Conservation (phyloP, 2,888 invertebrate species). For the Macrophya alboannulata region DNA sequence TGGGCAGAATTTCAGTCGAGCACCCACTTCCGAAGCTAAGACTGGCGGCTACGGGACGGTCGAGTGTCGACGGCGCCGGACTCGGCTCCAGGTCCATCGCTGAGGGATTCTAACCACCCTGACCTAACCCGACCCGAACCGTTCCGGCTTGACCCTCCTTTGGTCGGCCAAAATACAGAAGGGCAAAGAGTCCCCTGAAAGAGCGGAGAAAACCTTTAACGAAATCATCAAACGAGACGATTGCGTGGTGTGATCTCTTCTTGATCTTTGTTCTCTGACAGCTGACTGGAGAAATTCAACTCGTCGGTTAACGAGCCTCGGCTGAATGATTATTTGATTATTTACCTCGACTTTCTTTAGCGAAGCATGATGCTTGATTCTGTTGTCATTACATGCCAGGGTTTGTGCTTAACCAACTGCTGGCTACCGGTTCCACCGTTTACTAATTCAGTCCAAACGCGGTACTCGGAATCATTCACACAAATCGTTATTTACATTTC, state of each 20-base stretch:
- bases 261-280: neutral
- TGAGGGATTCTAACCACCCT: conserved; percentile 48
- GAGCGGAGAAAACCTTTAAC: conserved; percentile 1
- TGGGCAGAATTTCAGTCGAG: conserved; percentile 45
- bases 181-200: neutral
- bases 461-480: conserved; percentile 56
- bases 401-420: neutral
- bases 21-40: conserved; percentile 47
- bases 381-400: conserved; percentile 49
- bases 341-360: conserved; percentile 50
- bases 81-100: conserved; percentile 24
- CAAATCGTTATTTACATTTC: conserved; percentile 56
- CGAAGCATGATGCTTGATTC: conserved; percentile 33
- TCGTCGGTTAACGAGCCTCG: conserved; percentile 12
- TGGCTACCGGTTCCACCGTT: neutral
- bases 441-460: neutral
- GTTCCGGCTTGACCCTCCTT: conserved; percentile 34
- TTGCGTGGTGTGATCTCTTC: conserved; percentile 9
- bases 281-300: neutral
- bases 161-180: neutral
- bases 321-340: conserved; percentile 49
- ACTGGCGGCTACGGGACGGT: conserved; percentile 35
- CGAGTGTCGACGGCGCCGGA: conserved; percentile 48
- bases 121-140: conserved; percentile 26
- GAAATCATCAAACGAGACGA: conserved; percentile 50